Evolutionary conservation across 2,797 vertebrate species (phyloP), one percentile per base, ranked within the genome.

Genomic region (Euthynnus affinis): DNA sequence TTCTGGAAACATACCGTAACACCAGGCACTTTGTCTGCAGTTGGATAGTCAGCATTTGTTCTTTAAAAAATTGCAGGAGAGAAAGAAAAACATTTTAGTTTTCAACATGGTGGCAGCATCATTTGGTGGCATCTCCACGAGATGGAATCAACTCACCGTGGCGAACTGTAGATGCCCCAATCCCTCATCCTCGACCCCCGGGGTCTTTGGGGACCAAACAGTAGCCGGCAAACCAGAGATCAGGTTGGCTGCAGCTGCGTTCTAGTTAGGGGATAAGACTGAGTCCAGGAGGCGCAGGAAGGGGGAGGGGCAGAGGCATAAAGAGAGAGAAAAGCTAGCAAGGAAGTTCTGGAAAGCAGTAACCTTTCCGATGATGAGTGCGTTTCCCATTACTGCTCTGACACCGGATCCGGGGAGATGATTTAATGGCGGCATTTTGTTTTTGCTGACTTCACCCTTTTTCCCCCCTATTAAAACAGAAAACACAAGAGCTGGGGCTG

Each of bases 351-450:
- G 94, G 93, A 96, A 94, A 95, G 93, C 88, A 91, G 94, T 97
- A 97, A 97, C 97, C 96, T 97, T 97, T 97, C 90, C 82, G 62
- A 93, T 95, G 94, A 96, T 96, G 95, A 95, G 95, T 95, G 92
- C 93, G 74, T 95, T 96, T 97, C 95, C 96, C 93, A 96, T 97
- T 98, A 96, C 90, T 83, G 93, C 93, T 95, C 95, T 97, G 97
- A 97, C 96, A 96, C 90, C 81, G 89, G 96, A 96, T 95, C 89
- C 89, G 91, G 85, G 81, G 91, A 94, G 95, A 96, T 98, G 96
- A 99, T 98, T 98, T 98, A 98, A 97, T 93, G 95, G 93, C 95
- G 96, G 96, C 96, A 97, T 98, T 98, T 97, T 95, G 96, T 96
- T 98, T 97, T 97, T 96, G 97, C 97, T 98, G 97, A 97, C 96